These are phyloP conservation scores for Apodemus agrarius DNA, from an alignment of 2,797 vertebrate species.

Conservation along the genomic window DNA sequence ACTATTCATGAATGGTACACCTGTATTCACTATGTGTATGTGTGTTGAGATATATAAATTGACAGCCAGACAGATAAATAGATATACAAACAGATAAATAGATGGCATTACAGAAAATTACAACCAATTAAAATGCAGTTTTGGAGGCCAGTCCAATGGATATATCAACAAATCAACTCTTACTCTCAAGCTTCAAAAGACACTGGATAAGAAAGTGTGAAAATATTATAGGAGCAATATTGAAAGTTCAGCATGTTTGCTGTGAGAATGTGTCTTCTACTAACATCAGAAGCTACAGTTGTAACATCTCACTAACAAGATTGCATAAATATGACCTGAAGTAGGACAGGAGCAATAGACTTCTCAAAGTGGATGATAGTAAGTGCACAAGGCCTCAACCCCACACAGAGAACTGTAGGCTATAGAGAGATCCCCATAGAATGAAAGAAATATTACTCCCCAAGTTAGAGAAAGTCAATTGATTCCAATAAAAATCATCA, in stretches of 20 bases:
- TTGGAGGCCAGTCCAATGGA: neutral
- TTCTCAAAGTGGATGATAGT: neutral
- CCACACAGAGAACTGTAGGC: neutral
- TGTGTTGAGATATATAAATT: neutral
- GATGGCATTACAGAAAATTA: neutral
- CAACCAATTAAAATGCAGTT: neutral
- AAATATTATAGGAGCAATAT: neutral
- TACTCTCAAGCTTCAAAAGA: neutral
- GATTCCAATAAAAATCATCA: neutral
- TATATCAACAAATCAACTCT: neutral
- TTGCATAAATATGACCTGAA: neutral
- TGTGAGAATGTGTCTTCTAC: neutral
- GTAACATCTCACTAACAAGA: neutral
- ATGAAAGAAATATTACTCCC: neutral
- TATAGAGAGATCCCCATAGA: no score
- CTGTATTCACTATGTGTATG: neutral
- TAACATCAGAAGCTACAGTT: neutral
- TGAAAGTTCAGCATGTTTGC: no score
- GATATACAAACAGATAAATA: neutral
- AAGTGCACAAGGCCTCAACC: neutral
- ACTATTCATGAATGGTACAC: neutral
- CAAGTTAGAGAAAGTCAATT: neutral
- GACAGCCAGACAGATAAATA: neutral
- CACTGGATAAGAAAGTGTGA: neutral
- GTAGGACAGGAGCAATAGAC: neutral